Conservation (phyloP, 2,888 invertebrate genomes). For the Scrobipalpa atriplicella region DNA sequence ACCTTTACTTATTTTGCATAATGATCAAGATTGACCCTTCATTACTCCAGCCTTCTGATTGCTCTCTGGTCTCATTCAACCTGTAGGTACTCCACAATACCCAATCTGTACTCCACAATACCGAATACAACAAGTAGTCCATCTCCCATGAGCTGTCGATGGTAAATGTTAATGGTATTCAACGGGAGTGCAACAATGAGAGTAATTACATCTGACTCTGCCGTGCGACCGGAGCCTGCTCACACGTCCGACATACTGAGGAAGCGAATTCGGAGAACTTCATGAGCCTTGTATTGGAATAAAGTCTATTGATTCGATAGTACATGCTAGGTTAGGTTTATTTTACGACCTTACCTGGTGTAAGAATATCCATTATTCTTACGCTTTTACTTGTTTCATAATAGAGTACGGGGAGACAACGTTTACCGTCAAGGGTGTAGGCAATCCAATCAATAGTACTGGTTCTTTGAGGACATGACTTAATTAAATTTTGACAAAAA, state of each 20-base stretch:
- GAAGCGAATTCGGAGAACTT: not conserved
- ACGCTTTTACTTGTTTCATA: too few species aligned
- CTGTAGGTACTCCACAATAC: not conserved
- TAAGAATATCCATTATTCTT: too few species aligned
- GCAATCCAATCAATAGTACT: too few species aligned
- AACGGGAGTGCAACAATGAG: slow-evolving; percentile 43
- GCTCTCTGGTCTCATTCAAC: not conserved
- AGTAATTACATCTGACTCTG: slow-evolving; percentile 41
- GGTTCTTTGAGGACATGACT: too few species aligned
- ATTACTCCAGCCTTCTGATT: too few species aligned
- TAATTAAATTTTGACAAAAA: too few species aligned
- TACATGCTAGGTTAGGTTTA: too few species aligned
- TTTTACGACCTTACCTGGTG: too few species aligned
- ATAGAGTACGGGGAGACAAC: too few species aligned
- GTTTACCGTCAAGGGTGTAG: too few species aligned
- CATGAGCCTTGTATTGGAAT: not conserved
- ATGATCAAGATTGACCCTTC: too few species aligned
- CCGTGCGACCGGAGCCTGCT: slow-evolving; percentile 42
- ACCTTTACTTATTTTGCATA: too few species aligned
- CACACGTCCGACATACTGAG: slow-evolving; percentile 32
- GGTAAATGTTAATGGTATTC: slow-evolving; percentile 42
- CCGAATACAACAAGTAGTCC: slow-evolving; percentile 11
- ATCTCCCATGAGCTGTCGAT: slow-evolving; percentile 38
- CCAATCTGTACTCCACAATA: not conserved
- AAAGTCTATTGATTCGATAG: not conserved